Conservation (phyloP, 2,113 vertebrate genomes). For the Rostratula benghalensis region DNA sequence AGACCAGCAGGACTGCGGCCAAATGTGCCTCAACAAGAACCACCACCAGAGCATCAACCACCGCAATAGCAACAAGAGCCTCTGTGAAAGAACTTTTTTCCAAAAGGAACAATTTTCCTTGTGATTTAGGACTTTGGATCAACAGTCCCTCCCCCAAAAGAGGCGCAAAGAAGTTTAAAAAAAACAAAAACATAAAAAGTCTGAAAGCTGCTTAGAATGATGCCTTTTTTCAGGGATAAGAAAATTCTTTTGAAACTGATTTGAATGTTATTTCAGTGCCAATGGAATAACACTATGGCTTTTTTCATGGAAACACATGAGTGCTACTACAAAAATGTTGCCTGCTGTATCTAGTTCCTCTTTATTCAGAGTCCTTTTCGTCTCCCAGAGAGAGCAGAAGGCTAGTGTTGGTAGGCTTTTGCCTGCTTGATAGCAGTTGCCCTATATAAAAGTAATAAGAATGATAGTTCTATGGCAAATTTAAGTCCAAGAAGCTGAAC, state of each 20-base stretch:
- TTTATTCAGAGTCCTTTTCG: constrained; percentile 49
- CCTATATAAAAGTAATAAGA: constrained; percentile 27
- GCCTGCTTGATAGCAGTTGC: constrained; percentile 46
- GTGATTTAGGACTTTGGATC: constrained; percentile 59
- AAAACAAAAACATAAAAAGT: constrained; percentile 45
- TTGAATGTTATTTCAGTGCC: constrained; percentile 80
- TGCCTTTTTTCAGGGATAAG: constrained; percentile 84
- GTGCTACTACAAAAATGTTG: constrained; percentile 69
- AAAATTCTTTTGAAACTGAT: constrained; percentile 73
- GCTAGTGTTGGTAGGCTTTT: constrained; percentile 28
- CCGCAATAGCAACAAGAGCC: constrained; percentile 68
- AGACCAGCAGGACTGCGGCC: constrained; percentile 64
- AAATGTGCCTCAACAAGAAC: constrained; percentile 74
- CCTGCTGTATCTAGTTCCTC: constrained; percentile 67
- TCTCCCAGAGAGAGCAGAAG: constrained; percentile 29
- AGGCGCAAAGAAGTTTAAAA: constrained; percentile 48
- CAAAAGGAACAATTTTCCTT: constrained; percentile 56
- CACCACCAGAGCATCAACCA: constrained; percentile 70
- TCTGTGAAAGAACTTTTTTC: constrained; percentile 53
- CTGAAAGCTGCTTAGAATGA: constrained; percentile 78
- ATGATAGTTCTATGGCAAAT: constrained; percentile 16
- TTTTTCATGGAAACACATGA: constrained; percentile 63
- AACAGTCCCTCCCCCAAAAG: constrained; percentile 58
- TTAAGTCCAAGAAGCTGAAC: constrained; percentile 27
- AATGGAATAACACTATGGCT: constrained; percentile 77